Evolutionary conservation across 2,888 invertebrate species (phyloP), one percentile per base, ranked within the genome.

Genomic region (Drosophila monieri): DNA sequence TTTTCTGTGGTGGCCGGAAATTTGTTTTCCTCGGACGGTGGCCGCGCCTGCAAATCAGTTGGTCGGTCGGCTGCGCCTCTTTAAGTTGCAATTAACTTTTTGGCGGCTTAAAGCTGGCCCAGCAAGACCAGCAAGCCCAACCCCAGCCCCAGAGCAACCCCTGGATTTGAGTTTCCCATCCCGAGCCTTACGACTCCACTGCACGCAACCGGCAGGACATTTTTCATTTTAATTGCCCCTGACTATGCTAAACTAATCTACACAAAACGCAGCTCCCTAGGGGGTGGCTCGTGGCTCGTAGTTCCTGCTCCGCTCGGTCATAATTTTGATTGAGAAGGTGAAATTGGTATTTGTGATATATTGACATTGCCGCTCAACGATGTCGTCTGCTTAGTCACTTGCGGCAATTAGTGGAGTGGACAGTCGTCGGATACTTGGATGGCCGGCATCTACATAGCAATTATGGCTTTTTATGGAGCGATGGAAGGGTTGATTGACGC

Each of bases 251-350:
- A 80, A 85, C 83, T 83, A 83, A 85, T 85, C 80, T 83, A 77
- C 78, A 85, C 85, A 83, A 85, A 83, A 83, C 85, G 75, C 78
- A 73, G 68, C 74, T 78, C 79, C 85, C 81, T 25, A 10, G 52
- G 77, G 81, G 78, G 65, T 62, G 58, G 25, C 58, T 37, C 25
- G 48, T n/a, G 41, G 43, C 8, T 37, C 14, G 30, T 10, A 37
- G 59, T 30, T 55, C 49, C 55, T 56, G 80, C 80, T 77, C 80
- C 76, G 39, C 9, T 78, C 85, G 86, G 89, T 85, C 89, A 89
- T 89, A 89, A 89, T 89, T 89, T 89, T 89, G 89, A 89, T 89
- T 89, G 89, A 89, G 86, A 68, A 73, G 71, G 70, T 83, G 72
- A 87, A 83, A 88, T 85, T 80, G 80, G 74, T 85, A 80, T 81